phyloP scores from a whole-genome alignment of 2,888 invertebrate species.

The Tubiluchus corallicola region DNA sequence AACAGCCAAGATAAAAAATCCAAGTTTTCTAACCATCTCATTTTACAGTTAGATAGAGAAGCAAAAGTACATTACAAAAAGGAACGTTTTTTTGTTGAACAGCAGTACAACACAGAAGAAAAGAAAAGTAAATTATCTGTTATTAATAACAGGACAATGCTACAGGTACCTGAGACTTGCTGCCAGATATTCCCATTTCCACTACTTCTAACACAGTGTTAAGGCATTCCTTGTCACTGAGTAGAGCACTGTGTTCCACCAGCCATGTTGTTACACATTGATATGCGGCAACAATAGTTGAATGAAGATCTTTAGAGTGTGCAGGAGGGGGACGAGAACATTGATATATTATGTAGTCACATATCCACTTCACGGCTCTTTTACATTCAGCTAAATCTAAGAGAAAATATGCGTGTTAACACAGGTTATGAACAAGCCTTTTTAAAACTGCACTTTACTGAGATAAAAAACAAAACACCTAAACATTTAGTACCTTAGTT shows the following conservation, averaged over 20 bases:
- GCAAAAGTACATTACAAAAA: neutral
- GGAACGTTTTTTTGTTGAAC: neutral
- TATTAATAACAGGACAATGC: constrained; percentile 2
- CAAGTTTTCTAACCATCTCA: no score
- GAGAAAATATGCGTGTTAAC: constrained; percentile 16
- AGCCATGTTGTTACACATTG: constrained; percentile 54
- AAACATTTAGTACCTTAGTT: no score
- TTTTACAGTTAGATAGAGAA: neutral
- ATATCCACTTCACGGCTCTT: constrained; percentile 71
- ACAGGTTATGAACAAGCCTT: neutral
- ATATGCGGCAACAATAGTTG: constrained; percentile 54
- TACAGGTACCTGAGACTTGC: constrained; percentile 43
- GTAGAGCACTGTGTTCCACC: constrained; percentile 64
- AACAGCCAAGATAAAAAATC: no score
- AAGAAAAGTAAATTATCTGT: neutral
- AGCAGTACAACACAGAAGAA: no score
- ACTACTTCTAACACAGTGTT: constrained; percentile 86
- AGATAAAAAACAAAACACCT: no score
- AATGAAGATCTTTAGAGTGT: constrained; percentile 82
- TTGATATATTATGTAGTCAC: constrained; percentile 89
- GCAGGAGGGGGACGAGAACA: constrained; percentile 82
- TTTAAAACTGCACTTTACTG: no score
- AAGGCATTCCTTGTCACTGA: constrained; percentile 77
- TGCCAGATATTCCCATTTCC: constrained; percentile 89
- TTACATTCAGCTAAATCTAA: constrained; percentile 25